A percentile compares a stretch with the other conserved stretches of the same genome.
phyloP scores from a whole-genome alignment of 2,113 vertebrate genomes.

The Agapornis roseicollis region DNA sequence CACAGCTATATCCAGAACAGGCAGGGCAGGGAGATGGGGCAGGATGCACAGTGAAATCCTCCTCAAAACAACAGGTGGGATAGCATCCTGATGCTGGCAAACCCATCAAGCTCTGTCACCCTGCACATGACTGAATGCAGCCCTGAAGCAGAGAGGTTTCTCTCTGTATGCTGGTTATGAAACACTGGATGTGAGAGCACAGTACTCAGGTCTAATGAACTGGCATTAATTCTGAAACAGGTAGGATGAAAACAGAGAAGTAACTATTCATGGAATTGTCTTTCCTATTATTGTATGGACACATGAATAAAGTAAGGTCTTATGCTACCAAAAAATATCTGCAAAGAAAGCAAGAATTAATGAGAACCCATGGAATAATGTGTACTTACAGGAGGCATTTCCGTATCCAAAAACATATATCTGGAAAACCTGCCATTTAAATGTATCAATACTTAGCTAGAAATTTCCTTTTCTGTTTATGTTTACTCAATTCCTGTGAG shows the following conservation, averaged over 20 bases:
- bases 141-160: slow-evolving; percentile 58
- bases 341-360: not conserved
- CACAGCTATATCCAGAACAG: not conserved
- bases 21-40: not conserved
- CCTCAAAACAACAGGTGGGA: not conserved
- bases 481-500: not conserved
- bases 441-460: not conserved
- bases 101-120: not conserved
- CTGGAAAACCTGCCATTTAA: not conserved
- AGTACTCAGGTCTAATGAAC: not conserved
- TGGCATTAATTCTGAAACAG: slow-evolving; percentile 44
- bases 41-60: not conserved
- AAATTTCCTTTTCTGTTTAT: not conserved
- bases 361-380: not conserved
- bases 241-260: slow-evolving; percentile 28
- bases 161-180: slow-evolving; percentile 11
- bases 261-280: not conserved
- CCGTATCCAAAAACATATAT: not conserved
- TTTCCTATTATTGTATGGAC: not conserved
- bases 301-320: not conserved
- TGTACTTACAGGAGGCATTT: not conserved
- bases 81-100: not conserved
- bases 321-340: not conserved
- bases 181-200: not conserved
- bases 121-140: not conserved